Conservation (phyloP, 2,113 vertebrate species). For the Mormoops blainvillei region DNA sequence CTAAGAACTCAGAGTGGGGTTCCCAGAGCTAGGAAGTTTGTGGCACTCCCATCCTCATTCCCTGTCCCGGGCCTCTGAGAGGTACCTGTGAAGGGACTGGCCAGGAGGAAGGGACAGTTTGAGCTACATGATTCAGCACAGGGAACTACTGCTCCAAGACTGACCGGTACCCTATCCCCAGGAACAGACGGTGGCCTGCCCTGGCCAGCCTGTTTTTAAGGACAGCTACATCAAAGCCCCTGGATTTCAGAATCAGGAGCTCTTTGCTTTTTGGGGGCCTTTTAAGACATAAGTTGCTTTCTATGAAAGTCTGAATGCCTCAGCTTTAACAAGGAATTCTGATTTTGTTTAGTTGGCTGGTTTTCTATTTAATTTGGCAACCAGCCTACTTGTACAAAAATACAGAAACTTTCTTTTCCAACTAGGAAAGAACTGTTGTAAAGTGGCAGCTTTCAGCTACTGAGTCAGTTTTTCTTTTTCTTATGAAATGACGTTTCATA, state of each 20-base stretch:
- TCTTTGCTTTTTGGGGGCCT: not conserved
- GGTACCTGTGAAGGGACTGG: not conserved
- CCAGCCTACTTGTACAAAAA: not conserved
- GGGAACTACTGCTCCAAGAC: not conserved
- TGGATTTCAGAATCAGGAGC: not conserved
- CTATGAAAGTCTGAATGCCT: not conserved
- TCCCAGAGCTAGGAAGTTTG: not conserved
- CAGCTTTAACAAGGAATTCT: not conserved
- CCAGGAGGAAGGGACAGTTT: not conserved
- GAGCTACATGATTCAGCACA: not conserved
- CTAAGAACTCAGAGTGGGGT: not conserved
- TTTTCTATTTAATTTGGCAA: slow-evolving; percentile 20
- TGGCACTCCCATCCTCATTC: not conserved
- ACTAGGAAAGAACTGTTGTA: not conserved
- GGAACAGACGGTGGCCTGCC: not conserved
- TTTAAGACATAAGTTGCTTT: not conserved
- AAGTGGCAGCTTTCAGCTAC: not conserved
- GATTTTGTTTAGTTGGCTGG: not conserved
- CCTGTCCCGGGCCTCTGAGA: not conserved
- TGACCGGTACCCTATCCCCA: not conserved
- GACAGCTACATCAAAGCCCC: not conserved
- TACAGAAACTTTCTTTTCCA: not conserved
- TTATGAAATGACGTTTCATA: not conserved
- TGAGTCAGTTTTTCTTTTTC: not conserved
- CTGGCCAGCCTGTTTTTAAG: not conserved